phyloP scores from a whole-genome alignment of 2,797 vertebrate genomes.

The Ptychadena robeensis region DNA sequence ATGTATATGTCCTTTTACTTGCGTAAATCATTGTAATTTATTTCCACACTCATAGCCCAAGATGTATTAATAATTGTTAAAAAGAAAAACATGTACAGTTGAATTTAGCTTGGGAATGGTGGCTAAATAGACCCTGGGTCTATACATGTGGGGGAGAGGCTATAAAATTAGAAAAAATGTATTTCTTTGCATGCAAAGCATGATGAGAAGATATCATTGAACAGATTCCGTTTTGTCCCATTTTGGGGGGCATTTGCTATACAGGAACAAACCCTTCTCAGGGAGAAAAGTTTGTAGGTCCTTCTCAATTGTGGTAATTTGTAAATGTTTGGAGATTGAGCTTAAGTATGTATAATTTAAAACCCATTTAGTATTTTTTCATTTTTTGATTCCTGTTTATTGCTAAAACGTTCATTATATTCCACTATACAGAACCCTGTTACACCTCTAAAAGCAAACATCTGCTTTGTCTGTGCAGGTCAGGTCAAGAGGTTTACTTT shows the following conservation, averaged over 20 bases:
- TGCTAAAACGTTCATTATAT: too few species aligned
- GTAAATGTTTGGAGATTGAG: too few species aligned
- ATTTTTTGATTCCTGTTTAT: too few species aligned
- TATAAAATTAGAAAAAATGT: neutral
- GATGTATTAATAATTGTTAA: neutral
- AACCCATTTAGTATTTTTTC: too few species aligned
- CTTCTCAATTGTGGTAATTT: neutral
- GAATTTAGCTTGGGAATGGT: neutral
- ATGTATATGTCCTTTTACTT: conserved; percentile 10
- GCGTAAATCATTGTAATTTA: neutral
- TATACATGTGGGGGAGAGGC: neutral
- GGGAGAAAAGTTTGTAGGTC: neutral
- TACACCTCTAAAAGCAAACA: too few species aligned
- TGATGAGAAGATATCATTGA: neutral
- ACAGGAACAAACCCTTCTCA: neutral
- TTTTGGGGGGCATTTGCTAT: neutral
- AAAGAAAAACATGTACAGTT: neutral
- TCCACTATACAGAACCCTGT: too few species aligned
- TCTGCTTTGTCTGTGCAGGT: too few species aligned
- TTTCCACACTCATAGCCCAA: neutral
- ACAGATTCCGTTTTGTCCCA: neutral
- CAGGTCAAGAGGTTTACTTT: too few species aligned
- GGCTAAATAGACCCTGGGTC: neutral
- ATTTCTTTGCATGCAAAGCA: neutral
- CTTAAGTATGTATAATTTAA: too few species aligned